Percentiles rank a stretch among this genome's conserved stretches.
These are phyloP conservation scores for Leucoma salicis DNA, from an alignment of 2,888 invertebrate genomes.

Conservation along the genomic window DNA sequence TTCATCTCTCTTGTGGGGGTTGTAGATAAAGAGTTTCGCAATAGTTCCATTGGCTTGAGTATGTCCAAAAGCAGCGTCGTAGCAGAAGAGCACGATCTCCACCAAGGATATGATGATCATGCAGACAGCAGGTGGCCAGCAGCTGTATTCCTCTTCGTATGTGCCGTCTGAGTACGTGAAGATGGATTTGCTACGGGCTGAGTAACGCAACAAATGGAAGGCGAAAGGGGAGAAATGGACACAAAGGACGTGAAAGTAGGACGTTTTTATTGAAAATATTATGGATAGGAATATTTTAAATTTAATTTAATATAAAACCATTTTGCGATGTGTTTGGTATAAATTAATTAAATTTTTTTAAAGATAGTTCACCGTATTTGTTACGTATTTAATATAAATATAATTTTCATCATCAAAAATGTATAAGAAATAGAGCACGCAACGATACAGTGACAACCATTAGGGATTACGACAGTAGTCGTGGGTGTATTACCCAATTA, in stretches of 20 bases:
- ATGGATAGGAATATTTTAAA: too few relatives aligned
- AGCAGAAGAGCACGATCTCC: constrained; percentile 89
- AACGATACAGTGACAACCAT: constrained; percentile 44
- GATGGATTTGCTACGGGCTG: constrained; percentile 55
- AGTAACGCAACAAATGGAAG: constrained; percentile 58
- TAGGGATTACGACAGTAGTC: constrained; percentile 36
- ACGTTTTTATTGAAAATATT: neutral
- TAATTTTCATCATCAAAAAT: constrained; percentile 24
- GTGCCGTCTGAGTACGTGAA: constrained; percentile 85
- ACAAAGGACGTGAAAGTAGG: constrained; percentile 1
- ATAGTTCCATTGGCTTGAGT: constrained; percentile 87
- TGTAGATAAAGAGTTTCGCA: constrained; percentile 92
- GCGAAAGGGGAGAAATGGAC: constrained; percentile 16
- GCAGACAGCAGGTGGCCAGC: constrained; percentile 95
- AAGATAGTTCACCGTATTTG: too few relatives aligned
- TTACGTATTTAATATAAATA: constrained; percentile 19
- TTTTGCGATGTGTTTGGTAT: neutral
- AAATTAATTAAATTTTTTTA: neutral
- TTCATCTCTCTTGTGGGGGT: constrained; percentile 92
- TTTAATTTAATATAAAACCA: too few relatives aligned
- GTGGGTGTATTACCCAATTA: constrained; percentile 68
- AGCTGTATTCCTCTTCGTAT: constrained; percentile 95
- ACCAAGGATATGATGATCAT: constrained; percentile 94
- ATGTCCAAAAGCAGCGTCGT: constrained; percentile 73
- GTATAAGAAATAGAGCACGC: constrained; percentile 63